Conservation (phyloP, 2,113 vertebrate species). For the Indicator maculatus region DNA sequence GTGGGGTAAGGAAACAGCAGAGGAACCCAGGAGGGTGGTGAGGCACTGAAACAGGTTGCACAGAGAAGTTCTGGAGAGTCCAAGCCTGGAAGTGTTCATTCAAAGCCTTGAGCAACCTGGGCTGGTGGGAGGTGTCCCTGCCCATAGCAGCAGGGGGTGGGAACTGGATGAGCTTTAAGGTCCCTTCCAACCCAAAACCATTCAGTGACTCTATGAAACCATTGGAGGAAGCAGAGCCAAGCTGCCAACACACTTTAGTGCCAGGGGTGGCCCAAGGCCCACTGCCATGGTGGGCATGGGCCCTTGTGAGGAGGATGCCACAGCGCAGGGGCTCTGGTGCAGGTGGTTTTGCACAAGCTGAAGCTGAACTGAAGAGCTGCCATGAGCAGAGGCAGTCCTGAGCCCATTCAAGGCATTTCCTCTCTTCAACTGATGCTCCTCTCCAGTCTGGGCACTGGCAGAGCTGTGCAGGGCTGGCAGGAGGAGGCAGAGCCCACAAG, state of each 20-base stretch:
- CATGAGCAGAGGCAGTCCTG: fast-evolving
- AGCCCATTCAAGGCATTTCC: neutral
- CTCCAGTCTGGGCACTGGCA: neutral
- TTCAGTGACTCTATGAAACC: too few relatives aligned
- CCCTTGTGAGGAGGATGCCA: fast-evolving
- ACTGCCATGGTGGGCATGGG: fast-evolving
- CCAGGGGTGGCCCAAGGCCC: neutral
- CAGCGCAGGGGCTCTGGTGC: neutral
- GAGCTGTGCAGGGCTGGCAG: neutral
- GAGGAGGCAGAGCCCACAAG: neutral
- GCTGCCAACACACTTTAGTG: neutral
- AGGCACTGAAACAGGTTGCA: too few relatives aligned
- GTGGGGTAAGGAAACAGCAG: neutral
- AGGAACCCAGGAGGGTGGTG: neutral
- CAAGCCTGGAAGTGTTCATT: too few relatives aligned
- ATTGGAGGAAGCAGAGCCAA: fast-evolving
- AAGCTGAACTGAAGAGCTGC: neutral
- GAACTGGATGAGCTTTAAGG: too few relatives aligned
- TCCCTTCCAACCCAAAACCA: too few relatives aligned
- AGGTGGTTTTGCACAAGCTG: neutral
- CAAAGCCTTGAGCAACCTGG: too few relatives aligned
- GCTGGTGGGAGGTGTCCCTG: too few relatives aligned
- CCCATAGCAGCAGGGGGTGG: too few relatives aligned
- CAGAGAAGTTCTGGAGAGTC: too few relatives aligned
- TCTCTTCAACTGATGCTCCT: neutral